phyloP scores from a whole-genome alignment of 2,797 vertebrate species.

The Megaceryle alcyon region DNA sequence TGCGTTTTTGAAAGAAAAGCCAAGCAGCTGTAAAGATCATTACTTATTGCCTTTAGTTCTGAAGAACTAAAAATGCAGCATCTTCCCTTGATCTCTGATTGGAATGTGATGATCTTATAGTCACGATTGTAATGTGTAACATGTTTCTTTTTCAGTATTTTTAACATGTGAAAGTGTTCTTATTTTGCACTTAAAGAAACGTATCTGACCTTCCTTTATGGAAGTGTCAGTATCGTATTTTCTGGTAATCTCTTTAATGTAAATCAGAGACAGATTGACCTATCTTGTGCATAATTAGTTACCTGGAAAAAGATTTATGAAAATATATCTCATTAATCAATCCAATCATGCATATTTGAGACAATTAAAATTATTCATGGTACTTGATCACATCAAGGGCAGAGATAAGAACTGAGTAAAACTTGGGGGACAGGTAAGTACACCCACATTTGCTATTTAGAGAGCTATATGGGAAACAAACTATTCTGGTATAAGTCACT shows the following conservation, averaged over 20 bases:
- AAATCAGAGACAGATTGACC: slow-evolving; percentile 62
- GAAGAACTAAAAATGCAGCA: background rate
- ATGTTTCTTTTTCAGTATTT: slow-evolving; percentile 28
- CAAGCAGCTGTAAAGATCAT: background rate
- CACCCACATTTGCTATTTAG: background rate
- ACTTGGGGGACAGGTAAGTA: background rate
- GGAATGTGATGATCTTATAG: background rate
- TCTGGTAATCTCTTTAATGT: slow-evolving; percentile 67
- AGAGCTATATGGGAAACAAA: background rate
- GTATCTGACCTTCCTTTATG: slow-evolving; percentile 20
- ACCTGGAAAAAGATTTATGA: slow-evolving; percentile 66
- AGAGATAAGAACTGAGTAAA: background rate
- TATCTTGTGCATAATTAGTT: slow-evolving; percentile 69
- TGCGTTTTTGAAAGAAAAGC: background rate
- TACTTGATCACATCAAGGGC: slow-evolving; percentile 35
- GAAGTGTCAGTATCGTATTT: background rate
- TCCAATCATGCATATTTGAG: slow-evolving; percentile 44
- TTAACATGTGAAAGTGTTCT: background rate
- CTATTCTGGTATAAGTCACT: background rate
- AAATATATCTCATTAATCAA: slow-evolving; percentile 67
- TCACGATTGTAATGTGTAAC: background rate
- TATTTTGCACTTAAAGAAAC: slow-evolving; percentile 11
- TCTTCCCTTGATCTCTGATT: background rate
- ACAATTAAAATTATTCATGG: slow-evolving; percentile 60
- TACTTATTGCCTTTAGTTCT: background rate